Conservation (phyloP, 2,888 invertebrate species). For the Linnaemya tessellans region DNA sequence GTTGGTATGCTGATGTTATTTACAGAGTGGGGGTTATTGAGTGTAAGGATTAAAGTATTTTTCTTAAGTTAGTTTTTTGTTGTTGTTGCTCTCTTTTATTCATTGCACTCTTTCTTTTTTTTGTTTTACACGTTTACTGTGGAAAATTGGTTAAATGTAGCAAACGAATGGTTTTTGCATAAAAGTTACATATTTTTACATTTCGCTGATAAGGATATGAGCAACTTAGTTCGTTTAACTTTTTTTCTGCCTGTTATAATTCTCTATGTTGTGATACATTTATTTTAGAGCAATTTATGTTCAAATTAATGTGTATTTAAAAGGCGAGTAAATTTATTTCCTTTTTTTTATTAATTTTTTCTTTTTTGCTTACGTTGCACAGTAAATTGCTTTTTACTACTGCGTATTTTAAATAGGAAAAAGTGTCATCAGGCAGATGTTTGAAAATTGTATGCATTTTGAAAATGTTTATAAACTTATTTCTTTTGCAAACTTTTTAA, state of each 20-base stretch:
- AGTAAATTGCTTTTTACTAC: not conserved
- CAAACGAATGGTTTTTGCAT: slow-evolving; percentile 47
- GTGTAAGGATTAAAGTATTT: slow-evolving; percentile 67
- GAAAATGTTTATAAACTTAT: too few species aligned
- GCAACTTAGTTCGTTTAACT: slow-evolving; percentile 15
- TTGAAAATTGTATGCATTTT: too few species aligned
- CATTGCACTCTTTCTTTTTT: slow-evolving; percentile 1
- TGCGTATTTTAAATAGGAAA: too few species aligned
- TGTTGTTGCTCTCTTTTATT: not conserved
- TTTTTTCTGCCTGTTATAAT: not conserved
- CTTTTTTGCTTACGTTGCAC: not conserved
- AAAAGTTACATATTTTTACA: slow-evolving; percentile 45
- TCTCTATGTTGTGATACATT: slow-evolving; percentile 20
- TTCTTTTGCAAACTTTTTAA: too few species aligned
- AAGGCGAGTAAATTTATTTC: slow-evolving; percentile 14
- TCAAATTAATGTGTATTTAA: slow-evolving; percentile 36
- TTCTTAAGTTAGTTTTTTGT: slow-evolving; percentile 9
- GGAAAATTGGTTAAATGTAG: slow-evolving; percentile 38
- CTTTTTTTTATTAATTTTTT: not conserved
- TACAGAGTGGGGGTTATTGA: slow-evolving; percentile 70
- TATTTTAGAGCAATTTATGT: slow-evolving; percentile 47
- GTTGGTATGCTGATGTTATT: slow-evolving; percentile 69
- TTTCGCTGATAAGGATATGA: slow-evolving; percentile 25
- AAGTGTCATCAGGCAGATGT: too few species aligned
- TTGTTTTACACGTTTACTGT: slow-evolving; percentile 12